Evolutionary conservation across 2,797 vertebrate genomes (phyloP).

Genomic region (Siniperca scherzeri): DNA sequence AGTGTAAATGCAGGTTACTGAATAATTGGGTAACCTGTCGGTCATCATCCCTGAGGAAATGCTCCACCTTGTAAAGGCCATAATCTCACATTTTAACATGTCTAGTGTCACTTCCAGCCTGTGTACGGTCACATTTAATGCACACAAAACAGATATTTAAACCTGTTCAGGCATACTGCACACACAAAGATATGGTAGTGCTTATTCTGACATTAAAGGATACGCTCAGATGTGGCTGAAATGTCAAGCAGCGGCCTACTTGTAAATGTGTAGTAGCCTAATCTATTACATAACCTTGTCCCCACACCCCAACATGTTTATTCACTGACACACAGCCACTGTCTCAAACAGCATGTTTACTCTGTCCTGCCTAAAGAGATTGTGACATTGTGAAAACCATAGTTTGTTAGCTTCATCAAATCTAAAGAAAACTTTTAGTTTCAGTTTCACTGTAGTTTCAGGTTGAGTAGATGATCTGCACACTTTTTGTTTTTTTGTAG

Average conservation of each 20-base stretch:
- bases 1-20: conserved; percentile 59
- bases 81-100: neutral
- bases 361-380: neutral
- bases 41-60: conserved; percentile 31
- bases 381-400: rapidly evolving
- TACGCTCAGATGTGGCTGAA: neutral
- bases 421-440: neutral
- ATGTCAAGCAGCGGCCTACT: neutral
- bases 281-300: conserved; percentile 39
- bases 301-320: conserved; percentile 28
- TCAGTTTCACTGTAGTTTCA: conserved; percentile 2
- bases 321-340: neutral
- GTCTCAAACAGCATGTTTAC: conserved; percentile 13
- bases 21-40: conserved; percentile 59
- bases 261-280: conserved; percentile 28
- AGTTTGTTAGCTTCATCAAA: neutral
- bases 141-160: neutral
- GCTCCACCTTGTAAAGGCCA: neutral
- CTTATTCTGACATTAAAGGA: neutral
- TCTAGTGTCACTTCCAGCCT: neutral
- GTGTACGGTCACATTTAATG: neutral
- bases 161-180: too few species aligned
- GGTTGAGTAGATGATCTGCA: neutral
- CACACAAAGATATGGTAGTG: neutral
- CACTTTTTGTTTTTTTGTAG: conserved; percentile 1